phyloP scores from a whole-genome alignment of 2,888 invertebrate species.

The Hemicrepidius hirtus region DNA sequence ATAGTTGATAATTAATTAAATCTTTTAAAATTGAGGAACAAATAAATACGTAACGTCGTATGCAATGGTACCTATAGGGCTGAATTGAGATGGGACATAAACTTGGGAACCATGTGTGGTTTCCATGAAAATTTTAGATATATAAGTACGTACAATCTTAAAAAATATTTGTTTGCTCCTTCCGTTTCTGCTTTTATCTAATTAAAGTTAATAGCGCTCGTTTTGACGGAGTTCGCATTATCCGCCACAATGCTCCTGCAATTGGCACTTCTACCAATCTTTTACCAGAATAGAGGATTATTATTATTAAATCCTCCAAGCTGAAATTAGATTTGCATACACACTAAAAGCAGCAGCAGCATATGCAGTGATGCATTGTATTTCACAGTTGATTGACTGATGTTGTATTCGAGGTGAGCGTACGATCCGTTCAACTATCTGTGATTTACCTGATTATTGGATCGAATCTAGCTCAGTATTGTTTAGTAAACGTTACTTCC shows the following conservation, averaged over 20 bases:
- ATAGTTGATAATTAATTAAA: too few species aligned
- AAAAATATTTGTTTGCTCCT: neutral
- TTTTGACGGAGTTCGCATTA: conserved; percentile 24
- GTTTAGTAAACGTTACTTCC: conserved; percentile 67
- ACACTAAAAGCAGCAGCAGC: conserved; percentile 21
- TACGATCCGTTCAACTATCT: conserved; percentile 53
- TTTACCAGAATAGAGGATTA: conserved; percentile 27
- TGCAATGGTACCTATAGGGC: too few species aligned
- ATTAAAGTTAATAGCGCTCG: conserved; percentile 29
- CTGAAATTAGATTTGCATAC: conserved; percentile 34
- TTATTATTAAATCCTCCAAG: conserved; percentile 35
- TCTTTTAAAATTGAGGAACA: too few species aligned
- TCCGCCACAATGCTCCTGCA: conserved; percentile 32
- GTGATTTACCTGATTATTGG: conserved; percentile 70
- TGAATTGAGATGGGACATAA: too few species aligned
- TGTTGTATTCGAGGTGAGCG: conserved; percentile 49
- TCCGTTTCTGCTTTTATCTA: conserved; percentile 15
- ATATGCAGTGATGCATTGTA: conserved; percentile 47
- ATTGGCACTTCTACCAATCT: conserved; percentile 41
- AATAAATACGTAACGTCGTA: too few species aligned
- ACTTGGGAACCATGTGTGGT: too few species aligned
- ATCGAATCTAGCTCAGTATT: conserved; percentile 67
- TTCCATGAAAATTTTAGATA: too few species aligned
- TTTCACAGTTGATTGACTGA: conserved; percentile 49
- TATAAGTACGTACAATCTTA: neutral